phyloP scores from a whole-genome alignment of 2,113 vertebrate species.

The Hippocampus abdominalis region DNA sequence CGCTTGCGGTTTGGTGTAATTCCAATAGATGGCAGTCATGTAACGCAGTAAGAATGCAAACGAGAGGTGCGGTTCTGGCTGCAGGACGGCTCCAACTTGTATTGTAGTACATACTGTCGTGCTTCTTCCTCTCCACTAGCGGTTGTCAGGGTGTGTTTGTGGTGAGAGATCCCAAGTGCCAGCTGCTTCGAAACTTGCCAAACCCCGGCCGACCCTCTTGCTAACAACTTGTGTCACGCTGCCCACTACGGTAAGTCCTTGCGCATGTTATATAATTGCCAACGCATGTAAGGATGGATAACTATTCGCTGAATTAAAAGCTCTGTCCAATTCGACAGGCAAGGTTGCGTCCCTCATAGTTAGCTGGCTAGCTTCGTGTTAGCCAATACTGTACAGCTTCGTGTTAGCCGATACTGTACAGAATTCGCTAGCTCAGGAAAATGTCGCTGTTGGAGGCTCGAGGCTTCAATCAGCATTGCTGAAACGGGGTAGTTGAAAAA shows the following conservation, averaged over 20 bases:
- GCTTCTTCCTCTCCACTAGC: neutral
- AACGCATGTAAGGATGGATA: accelerated
- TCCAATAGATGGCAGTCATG: neutral
- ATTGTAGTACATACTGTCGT: neutral
- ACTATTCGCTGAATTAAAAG: neutral
- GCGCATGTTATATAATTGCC: neutral
- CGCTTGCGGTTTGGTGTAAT: neutral
- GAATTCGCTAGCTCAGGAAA: neutral
- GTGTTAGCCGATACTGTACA: slow-evolving; percentile 5
- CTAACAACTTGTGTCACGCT: neutral
- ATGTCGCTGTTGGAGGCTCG: neutral
- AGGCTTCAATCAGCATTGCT: neutral
- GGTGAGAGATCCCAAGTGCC: slow-evolving; percentile 11
- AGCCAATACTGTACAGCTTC: slow-evolving; percentile 1
- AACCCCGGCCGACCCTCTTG: neutral
- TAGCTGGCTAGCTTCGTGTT: slow-evolving; percentile 3
- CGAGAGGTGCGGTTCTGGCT: neutral
- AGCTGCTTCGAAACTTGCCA: neutral
- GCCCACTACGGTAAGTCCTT: slow-evolving; percentile 28
- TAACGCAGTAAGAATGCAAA: neutral
- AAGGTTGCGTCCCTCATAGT: neutral
- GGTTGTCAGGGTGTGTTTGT: slow-evolving; percentile 10
- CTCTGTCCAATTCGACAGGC: neutral
- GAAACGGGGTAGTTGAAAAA: neutral
- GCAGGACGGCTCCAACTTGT: neutral